Evolutionary conservation across 2,888 invertebrate species (phyloP).

Genomic region (Coronaproctus castanopsis): DNA sequence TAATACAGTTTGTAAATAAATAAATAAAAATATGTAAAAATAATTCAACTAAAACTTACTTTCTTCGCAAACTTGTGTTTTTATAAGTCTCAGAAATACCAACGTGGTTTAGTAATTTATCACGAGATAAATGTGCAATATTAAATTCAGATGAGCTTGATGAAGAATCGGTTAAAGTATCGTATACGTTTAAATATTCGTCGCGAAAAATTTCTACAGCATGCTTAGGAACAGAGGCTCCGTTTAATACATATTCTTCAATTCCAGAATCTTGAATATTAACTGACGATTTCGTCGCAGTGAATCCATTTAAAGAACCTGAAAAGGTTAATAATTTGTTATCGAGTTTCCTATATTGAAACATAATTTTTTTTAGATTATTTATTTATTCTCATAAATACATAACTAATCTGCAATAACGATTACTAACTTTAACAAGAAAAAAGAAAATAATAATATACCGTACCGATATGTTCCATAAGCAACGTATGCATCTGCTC

Average conservation of each 20-base stretch:
- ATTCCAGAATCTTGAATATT: slow-evolving; percentile 21
- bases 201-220: slow-evolving; percentile 28
- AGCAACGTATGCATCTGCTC: slow-evolving; percentile 50
- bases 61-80: background rate
- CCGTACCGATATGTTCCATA: slow-evolving; percentile 37
- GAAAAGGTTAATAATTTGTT: too few species aligned
- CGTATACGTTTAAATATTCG: slow-evolving; percentile 3
- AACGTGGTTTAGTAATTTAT: too few species aligned
- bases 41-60: too few species aligned
- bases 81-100: background rate
- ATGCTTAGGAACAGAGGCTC: slow-evolving; percentile 39
- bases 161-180: background rate
- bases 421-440: too few species aligned
- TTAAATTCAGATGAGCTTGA: background rate
- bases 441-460: too few species aligned
- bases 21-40: too few species aligned
- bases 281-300: background rate
- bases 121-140: background rate
- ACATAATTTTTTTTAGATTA: too few species aligned
- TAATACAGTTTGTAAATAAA: too few species aligned
- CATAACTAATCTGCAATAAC: too few species aligned
- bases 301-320: too few species aligned
- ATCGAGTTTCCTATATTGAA: too few species aligned
- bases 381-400: too few species aligned
- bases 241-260: slow-evolving; percentile 40